Evolutionary conservation across 2,888 invertebrate species (phyloP), one percentile per base, ranked within the genome.

Genomic region (Cenopis cana): DNA sequence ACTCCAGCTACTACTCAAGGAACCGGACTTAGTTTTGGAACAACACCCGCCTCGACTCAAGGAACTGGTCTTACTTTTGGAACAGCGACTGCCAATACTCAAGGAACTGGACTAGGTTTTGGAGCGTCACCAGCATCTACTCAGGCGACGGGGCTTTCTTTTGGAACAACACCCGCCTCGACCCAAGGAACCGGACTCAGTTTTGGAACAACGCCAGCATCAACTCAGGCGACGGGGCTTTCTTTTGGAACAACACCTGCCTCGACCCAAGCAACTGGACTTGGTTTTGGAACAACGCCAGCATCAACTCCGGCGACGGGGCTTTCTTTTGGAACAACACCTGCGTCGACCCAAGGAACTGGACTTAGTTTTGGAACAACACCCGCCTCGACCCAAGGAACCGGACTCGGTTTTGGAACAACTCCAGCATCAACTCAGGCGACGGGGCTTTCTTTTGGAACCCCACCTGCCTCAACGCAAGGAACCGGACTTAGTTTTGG

Each of bases 281-380:
- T 29, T 78, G 77, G 3, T 24, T 76, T 78, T 62, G 76, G 74
- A 8, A 57, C 79, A 24, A 73, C 74, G n/a, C 62, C 77, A 10
- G 57, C 76, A 8, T 67, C 73, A 6, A 72, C 46, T 46, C 77
- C 9, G 64, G 33, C 78, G n/a, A 73, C 77, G 1, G 76, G 75
- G 5, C 74, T 80, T n/a, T 73, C 57, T 69, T 82, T 84, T 52
- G 77, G 77, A 0, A 68, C 76, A 1, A 68, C 76, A 2, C 36
- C 77, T 0, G 14, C 75, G 0, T 14, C 56, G 3, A n/a, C 55
- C 10, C 46, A 36, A 33, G 46, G 36, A 14, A 24, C 38, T 5
- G 69, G 69, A 10, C 6, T 57, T 74, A 36, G 65, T 71, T 73
- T 73, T 57, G 68, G 68, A 3, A 33, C 62, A 11, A 49, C 73